phyloP scores from a whole-genome alignment of 2,797 vertebrate species.

The Lycodopsis pacificus region DNA sequence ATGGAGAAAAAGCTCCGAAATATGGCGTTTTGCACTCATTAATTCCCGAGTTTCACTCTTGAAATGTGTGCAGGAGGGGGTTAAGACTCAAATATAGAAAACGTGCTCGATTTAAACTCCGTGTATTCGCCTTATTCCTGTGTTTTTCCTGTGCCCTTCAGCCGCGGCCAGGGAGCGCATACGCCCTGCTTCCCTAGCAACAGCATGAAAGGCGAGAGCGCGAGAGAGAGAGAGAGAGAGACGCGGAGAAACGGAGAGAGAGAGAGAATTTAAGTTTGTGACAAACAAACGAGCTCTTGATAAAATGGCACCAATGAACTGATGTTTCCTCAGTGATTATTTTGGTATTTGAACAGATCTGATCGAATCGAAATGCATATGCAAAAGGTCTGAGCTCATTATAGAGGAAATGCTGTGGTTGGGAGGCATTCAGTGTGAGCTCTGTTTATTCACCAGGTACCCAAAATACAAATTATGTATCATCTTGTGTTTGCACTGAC shows the following conservation, averaged over 20 bases:
- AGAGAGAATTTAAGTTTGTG: conserved; percentile 63
- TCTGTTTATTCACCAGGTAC: conserved; percentile 64
- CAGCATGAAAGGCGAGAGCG: conserved; percentile 71
- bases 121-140: conserved; percentile 37
- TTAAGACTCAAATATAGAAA: neutral
- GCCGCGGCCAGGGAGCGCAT: conserved; percentile 76
- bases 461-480: conserved; percentile 75
- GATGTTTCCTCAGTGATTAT: conserved; percentile 25
- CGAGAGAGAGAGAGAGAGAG: conserved; percentile 24
- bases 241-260: neutral
- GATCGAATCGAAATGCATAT: conserved; percentile 47
- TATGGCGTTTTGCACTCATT: conserved; percentile 47
- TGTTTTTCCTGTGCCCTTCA: conserved; percentile 75
- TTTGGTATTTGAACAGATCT: conserved; percentile 2
- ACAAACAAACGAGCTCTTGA: conserved; percentile 57
- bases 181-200: conserved; percentile 86
- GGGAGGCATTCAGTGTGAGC: conserved; percentile 37
- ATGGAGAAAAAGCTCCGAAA: conserved; percentile 77
- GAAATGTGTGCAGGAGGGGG: conserved; percentile 22
- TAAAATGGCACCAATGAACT: conserved; percentile 40
- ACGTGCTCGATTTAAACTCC: conserved; percentile 45
- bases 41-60: conserved; percentile 53
- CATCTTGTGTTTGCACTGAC: conserved; percentile 50
- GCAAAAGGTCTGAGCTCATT: conserved; percentile 7
- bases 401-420: conserved; percentile 16